Evolutionary conservation across 2,888 invertebrate species (phyloP).

Genomic region (Cylindroiulus punctatus): DNA sequence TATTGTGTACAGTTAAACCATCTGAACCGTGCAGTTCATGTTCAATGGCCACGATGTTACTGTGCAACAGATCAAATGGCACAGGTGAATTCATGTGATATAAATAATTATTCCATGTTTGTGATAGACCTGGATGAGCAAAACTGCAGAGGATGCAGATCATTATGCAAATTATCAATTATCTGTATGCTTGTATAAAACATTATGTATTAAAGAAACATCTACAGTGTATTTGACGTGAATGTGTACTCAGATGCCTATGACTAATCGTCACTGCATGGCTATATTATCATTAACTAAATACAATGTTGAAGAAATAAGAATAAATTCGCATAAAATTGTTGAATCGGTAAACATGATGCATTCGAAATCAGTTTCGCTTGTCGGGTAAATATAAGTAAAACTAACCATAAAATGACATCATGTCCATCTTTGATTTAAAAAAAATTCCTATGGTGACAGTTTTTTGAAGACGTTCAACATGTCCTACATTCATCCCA

Average conservation of each 20-base stretch:
- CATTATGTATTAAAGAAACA: no score
- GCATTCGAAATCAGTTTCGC: neutral
- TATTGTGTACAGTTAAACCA: neutral
- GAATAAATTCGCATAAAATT: neutral
- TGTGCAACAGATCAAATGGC: no score
- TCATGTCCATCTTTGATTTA: neutral
- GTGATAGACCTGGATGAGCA: no score
- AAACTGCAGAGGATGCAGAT: no score
- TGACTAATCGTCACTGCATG: neutral
- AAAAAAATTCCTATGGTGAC: neutral
- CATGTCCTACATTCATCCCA: neutral
- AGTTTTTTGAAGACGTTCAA: neutral
- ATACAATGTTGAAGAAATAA: neutral
- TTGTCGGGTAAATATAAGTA: neutral
- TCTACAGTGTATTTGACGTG: no score
- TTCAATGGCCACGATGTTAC: neutral
- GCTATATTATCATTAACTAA: neutral
- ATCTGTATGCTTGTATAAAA: no score
- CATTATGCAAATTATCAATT: no score
- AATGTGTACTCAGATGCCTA: no score
- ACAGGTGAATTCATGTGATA: no score
- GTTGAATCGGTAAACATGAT: neutral
- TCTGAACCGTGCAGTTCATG: neutral
- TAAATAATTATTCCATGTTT: no score
- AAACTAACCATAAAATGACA: neutral